A percentile compares a stretch with the other conserved stretches of the same genome.
These are phyloP conservation scores for Tipula unca DNA, from an alignment of 2,888 invertebrate species.

Conservation along the genomic window DNA sequence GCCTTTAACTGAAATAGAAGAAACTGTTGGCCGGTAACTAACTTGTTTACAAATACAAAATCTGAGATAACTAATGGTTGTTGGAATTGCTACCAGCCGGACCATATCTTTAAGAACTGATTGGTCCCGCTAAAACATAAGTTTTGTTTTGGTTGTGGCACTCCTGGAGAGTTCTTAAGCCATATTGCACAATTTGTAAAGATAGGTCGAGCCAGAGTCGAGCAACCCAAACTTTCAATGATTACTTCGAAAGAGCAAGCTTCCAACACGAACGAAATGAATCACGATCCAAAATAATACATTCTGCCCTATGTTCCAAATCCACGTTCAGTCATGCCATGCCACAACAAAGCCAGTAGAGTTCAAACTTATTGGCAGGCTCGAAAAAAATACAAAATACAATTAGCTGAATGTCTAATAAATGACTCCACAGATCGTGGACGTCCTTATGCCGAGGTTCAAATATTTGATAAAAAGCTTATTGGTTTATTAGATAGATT, in stretches of 20 bases:
- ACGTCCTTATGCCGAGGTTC: not conserved
- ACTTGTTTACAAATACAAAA: not conserved
- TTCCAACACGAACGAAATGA: not conserved
- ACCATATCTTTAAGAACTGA: not conserved
- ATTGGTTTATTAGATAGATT: not conserved
- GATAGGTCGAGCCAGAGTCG: no score
- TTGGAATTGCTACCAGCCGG: not conserved
- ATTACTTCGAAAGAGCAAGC: not conserved
- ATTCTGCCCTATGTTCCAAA: not conserved
- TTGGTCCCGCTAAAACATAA: not conserved
- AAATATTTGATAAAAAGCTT: not conserved
- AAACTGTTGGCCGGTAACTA: not conserved
- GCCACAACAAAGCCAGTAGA: not conserved
- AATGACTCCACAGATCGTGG: not conserved
- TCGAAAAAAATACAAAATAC: not conserved
- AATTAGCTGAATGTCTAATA: not conserved
- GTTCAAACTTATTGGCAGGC: not conserved
- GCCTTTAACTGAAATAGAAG: not conserved
- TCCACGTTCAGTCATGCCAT: not conserved
- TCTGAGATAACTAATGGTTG: no score
- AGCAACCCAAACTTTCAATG: not conserved
- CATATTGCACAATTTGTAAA: no score
- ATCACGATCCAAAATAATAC: not conserved
- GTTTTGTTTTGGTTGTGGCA: no score
- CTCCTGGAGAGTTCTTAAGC: no score